Base-by-base conservation (phyloP, 2,113 vertebrate species). In the Nerophis lumbriciformis region DNA sequence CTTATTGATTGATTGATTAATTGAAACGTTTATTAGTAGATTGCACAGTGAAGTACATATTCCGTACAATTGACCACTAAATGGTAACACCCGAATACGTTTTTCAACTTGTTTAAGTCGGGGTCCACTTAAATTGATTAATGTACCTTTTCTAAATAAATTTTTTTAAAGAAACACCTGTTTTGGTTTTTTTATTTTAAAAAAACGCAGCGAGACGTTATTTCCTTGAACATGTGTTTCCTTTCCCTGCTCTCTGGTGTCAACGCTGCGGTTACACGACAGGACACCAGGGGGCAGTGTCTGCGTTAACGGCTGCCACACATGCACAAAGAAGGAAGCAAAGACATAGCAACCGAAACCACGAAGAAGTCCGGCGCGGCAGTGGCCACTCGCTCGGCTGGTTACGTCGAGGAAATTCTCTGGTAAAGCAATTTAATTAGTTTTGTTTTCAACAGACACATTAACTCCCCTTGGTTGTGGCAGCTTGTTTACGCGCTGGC, bases 381-480 rank as follows among this genome's bases (percentile, higher is more conserved):
- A 63, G 62, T 73, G 64, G 6, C 39, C 12, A 2, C 51, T 75
- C 76, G 69, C 71, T 72, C 28, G 44, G 8, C 59, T 37, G 47
- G 70, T 6, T 57, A 36, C 69, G 28, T 68, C 66, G 69, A 60
- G 56, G 37, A 54, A 21, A 68, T 53, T 58, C 4, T 47, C 68
- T 68, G 83, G 85, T 87, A 79, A 78, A 69, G 9, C 0, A 13
- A 1, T 1, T 0, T 10, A 7, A 44, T 56, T 42, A 28, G 0
- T 15, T 11, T 15, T 9, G 45, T 14, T 19, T 2, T 4, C 15
- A 5, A 21, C 44, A 8, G 11, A 0, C 0, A 0, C 15, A 6
- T 5, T 2, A 0, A 3, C 0, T 7, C 15, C 1, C 9, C 1
- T 1, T 19, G 0, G 1, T 0, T 42, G 7, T 19, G 6, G 16